A percentile compares a stretch with the other conserved stretches of the same genome.
Conservation (phyloP, 2,797 vertebrate species). For the Paramormyrops hopkinsi region DNA sequence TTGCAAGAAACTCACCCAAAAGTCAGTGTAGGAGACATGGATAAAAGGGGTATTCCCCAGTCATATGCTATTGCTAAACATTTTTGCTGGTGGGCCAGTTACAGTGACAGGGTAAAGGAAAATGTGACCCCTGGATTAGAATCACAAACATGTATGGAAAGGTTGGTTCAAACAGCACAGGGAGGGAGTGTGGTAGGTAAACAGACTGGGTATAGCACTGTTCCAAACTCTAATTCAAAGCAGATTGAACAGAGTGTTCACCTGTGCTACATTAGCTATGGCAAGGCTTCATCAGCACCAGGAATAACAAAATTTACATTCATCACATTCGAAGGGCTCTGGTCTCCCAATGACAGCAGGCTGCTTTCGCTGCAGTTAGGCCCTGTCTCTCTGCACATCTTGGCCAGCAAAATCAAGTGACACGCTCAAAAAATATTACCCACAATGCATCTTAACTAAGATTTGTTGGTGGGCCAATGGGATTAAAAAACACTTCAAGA, state of each 20-base stretch:
- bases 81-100: neutral
- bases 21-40: neutral
- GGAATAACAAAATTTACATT: neutral
- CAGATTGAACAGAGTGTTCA: neutral
- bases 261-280: neutral
- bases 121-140: neutral
- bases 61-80: neutral
- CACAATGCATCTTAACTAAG: neutral
- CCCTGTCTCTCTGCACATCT: neutral
- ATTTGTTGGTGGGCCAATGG: neutral
- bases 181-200: neutral
- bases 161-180: too few relatives aligned
- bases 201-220: neutral
- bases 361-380: neutral
- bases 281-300: neutral
- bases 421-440: neutral
- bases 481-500: neutral
- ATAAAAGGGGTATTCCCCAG: neutral
- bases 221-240: neutral
- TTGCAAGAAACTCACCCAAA: neutral
- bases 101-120: neutral
- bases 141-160: conserved; percentile 5
- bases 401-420: neutral
- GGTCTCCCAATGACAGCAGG: neutral
- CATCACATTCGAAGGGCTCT: neutral